Conservation (phyloP, 2,113 vertebrate genomes). For the Leiothrix lutea region DNA sequence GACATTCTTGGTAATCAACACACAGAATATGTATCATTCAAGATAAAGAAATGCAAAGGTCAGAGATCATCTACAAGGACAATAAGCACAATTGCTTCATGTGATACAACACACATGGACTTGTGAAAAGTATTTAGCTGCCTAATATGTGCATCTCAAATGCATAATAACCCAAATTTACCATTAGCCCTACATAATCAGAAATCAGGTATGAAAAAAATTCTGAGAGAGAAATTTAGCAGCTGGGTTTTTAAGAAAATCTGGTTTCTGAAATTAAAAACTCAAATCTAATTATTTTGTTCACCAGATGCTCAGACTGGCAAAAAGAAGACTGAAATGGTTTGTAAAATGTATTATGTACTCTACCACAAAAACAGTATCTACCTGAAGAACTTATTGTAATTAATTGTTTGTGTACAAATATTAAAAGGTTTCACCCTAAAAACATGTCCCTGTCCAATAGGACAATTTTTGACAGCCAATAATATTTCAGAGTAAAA, state of each 20-base stretch:
- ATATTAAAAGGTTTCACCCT: neutral
- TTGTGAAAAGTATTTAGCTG: neutral
- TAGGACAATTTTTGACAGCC: neutral
- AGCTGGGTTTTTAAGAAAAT: slow-evolving; percentile 19
- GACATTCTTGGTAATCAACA: neutral
- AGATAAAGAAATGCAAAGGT: slow-evolving; percentile 2
- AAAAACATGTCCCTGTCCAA: neutral
- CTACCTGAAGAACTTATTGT: neutral
- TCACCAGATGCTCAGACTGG: slow-evolving; percentile 39
- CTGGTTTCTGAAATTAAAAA: slow-evolving; percentile 24
- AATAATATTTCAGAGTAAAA: neutral
- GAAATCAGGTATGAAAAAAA: neutral
- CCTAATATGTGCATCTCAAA: neutral
- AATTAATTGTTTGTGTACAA: neutral
- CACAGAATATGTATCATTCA: neutral
- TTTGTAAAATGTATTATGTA: neutral
- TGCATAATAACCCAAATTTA: neutral
- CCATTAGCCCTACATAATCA: neutral
- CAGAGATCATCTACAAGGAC: neutral
- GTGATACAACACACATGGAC: neutral
- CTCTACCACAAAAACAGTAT: neutral
- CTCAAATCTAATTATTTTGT: slow-evolving; percentile 27
- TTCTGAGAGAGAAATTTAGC: neutral
- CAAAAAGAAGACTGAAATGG: slow-evolving; percentile 16
- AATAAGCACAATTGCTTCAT: neutral